A percentile compares a stretch with the other conserved stretches of the same genome.
Evolutionary conservation across 2,888 invertebrate genomes (phyloP).

Genomic region (Phalera bucephala): DNA sequence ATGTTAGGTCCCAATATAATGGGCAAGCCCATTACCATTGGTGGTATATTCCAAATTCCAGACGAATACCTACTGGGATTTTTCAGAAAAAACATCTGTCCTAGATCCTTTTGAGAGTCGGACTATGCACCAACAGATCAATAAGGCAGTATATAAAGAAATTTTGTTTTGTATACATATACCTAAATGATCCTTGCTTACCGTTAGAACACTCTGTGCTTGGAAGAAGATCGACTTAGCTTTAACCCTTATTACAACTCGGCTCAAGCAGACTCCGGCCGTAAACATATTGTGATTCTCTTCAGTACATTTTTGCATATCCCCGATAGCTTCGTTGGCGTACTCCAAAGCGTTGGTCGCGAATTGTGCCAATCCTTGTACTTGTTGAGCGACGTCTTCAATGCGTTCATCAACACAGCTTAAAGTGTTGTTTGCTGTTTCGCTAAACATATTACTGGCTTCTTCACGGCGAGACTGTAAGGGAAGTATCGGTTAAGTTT

Average conservation of each 20-base stretch:
- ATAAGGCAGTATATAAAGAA: no score
- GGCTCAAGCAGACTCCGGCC: conserved; percentile 55
- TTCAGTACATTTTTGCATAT: conserved; percentile 56
- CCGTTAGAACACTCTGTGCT: conserved; percentile 53
- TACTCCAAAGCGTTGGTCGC: conserved; percentile 43
- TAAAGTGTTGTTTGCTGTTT: conserved; percentile 43
- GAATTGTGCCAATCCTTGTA: conserved; percentile 37
- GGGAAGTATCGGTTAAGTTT: no score
- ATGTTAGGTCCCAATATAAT: no score
- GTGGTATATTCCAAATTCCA: no score
- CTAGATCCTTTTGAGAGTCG: no score
- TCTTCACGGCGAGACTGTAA: conserved; percentile 48
- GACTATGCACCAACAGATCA: no score
- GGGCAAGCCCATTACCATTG: no score
- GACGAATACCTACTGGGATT: no score
- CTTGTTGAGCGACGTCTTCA: conserved; percentile 41
- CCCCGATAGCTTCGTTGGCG: conserved; percentile 42
- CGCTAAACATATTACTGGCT: conserved; percentile 48
- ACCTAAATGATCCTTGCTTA: no score
- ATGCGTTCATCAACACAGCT: conserved; percentile 56
- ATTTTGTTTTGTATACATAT: no score
- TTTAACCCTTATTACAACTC: conserved; percentile 55
- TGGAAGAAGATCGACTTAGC: conserved; percentile 46
- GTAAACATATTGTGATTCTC: conserved; percentile 40
- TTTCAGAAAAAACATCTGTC: no score